Percentiles rank a stretch among this genome's conserved stretches.
Conservation (phyloP, 2,113 vertebrate genomes). For the Dipodomys stephensi region DNA sequence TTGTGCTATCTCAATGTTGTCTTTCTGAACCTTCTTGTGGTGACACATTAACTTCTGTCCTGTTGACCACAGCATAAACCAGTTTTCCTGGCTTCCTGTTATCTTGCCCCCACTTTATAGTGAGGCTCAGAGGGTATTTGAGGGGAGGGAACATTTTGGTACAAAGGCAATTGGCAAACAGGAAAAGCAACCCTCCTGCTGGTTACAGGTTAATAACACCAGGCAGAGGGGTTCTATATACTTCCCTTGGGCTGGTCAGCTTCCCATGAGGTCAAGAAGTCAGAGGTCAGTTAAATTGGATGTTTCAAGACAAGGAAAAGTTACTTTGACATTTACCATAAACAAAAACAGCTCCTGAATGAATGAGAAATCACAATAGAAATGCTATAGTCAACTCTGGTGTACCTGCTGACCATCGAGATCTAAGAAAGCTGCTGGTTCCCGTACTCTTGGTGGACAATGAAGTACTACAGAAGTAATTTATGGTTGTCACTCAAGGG, state of each 20-base stretch:
- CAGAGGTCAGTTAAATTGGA: conserved; percentile 52
- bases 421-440: not conserved
- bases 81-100: conserved; percentile 76
- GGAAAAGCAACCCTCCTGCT: conserved; percentile 63
- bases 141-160: conserved; percentile 58
- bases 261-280: conserved; percentile 65
- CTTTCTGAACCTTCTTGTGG: conserved; percentile 56
- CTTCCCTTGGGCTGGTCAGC: not conserved
- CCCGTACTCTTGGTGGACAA: not conserved
- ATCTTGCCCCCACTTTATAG: conserved; percentile 57
- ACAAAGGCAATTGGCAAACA: conserved; percentile 69
- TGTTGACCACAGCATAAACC: conserved; percentile 57
- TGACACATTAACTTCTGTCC: conserved; percentile 66
- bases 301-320: conserved; percentile 57
- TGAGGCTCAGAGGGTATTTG: conserved; percentile 41
- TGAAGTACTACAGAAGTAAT: conserved; percentile 29
- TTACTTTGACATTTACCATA: not conserved
- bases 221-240: conserved; percentile 11
- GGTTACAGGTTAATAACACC: conserved; percentile 64
- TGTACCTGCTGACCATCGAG: not conserved
- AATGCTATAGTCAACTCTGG: not conserved
- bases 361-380: conserved; percentile 7
- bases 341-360: conserved; percentile 38
- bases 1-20: conserved; percentile 56
- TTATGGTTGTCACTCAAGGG: not conserved